Percentiles rank a stretch among this genome's conserved stretches.
Conservation (phyloP, 2,797 vertebrate genomes). For the Neosalanx taihuensis region DNA sequence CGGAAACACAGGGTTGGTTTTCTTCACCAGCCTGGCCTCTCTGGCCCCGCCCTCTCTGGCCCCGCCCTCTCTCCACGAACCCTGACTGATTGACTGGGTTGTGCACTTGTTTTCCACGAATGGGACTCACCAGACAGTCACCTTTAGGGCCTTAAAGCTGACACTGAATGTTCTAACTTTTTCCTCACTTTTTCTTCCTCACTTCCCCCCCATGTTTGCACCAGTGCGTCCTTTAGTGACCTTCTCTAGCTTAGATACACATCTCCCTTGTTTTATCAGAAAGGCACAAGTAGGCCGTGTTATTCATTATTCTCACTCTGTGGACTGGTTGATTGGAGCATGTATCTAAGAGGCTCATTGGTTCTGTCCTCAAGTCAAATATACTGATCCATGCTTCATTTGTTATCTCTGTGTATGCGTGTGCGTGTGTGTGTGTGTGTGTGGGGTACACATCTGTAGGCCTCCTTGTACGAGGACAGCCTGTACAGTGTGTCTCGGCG, state of each 20-base stretch:
- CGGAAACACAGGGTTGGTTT: constrained; percentile 56
- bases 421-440: constrained; percentile 13
- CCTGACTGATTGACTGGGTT: background rate
- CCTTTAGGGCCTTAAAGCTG: background rate
- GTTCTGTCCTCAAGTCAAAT: background rate
- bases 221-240: no score
- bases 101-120: background rate
- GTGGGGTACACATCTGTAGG: constrained; percentile 44
- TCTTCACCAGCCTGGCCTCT: constrained; percentile 27
- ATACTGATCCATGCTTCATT: background rate
- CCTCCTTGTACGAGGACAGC: constrained; percentile 63
- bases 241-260: background rate
- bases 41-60: constrained; percentile 17
- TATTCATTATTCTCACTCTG: background rate
- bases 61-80: background rate
- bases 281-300: no score
- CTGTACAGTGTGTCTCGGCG: constrained; percentile 55
- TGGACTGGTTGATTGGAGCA: background rate
- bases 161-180: background rate
- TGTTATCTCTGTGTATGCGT: constrained; percentile 16
- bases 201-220: no score
- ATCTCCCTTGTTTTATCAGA: background rate
- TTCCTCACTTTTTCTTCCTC: no score
- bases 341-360: background rate
- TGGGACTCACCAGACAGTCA: background rate